These are phyloP conservation scores for Coracias cyanogaster DNA, from an alignment of 2,797 vertebrate genomes.

Conservation along the genomic window DNA sequence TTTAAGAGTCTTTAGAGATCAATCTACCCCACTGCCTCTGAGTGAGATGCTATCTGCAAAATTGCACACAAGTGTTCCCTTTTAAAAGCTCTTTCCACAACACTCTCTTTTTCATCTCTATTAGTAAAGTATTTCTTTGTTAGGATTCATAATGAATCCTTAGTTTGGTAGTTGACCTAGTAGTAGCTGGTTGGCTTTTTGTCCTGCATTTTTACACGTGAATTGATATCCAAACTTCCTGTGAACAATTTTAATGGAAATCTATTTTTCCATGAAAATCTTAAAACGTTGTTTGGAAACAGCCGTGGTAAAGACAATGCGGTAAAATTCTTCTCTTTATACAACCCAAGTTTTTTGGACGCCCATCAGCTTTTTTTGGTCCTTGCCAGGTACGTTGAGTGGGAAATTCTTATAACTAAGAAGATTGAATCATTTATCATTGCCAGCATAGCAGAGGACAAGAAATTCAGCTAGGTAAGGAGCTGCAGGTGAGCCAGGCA, in stretches of 20 bases:
- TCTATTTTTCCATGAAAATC: not conserved
- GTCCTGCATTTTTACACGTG: not conserved
- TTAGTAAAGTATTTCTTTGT: slow-evolving; percentile 18
- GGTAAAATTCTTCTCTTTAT: not conserved
- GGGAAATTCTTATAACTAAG: not conserved
- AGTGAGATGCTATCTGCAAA: slow-evolving; percentile 50
- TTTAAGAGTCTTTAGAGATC: slow-evolving; percentile 67
- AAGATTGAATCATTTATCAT: not conserved
- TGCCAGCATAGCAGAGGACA: not conserved
- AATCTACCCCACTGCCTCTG: slow-evolving; percentile 22
- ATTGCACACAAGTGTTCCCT: slow-evolving; percentile 38
- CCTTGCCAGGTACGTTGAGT: not conserved
- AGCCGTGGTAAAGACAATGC: not conserved
- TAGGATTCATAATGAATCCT: not conserved
- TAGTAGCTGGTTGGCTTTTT: not conserved
- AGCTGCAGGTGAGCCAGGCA: not conserved
- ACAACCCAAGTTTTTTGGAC: not conserved
- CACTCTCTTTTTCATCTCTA: not conserved
- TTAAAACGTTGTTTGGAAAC: not conserved
- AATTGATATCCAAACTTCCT: not conserved
- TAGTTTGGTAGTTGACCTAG: not conserved
- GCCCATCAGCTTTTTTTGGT: not conserved
- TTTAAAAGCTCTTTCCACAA: slow-evolving; percentile 44
- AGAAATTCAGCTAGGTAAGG: not conserved
- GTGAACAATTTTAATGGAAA: not conserved